Base-by-base conservation (phyloP, 2,888 invertebrate genomes). In the Oxystoma pomonae region DNA sequence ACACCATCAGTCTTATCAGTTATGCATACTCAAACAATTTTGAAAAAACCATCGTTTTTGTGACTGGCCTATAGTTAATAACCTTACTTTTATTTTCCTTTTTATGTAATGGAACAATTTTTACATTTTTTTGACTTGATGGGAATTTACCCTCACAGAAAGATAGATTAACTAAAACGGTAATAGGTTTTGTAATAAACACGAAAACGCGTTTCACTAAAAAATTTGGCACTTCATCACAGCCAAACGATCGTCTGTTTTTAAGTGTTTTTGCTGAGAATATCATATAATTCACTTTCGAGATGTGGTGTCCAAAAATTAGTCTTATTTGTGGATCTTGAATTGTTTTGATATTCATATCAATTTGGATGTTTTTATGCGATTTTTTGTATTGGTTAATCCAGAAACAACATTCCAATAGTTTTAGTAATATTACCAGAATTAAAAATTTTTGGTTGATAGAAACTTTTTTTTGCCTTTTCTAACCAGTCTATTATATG, bases 21-120 rank as follows among this genome's bases (percentile, higher is more conserved):
- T 50, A 50, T 50, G 50, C 50, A n/a, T 50, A 50, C 50, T 50
- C 50, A 50, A 50, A 50, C 50, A 50, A 50, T n/a, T 50, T 50
- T n/a, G 50, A 50, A n/a, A 50, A 50, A 50, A 50, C 50, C 50
- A 50, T 50, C 12, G 50, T 50, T 9, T 12, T n/a, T 50, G 50
- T 50, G n/a, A 50, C n/a, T 50, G 9, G 50, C n/a, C 50, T 9
- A n/a, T 50, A 50, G n/a, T 50, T 50, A 50, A 12, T 50, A 50
- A 50, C n/a, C 9, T 9, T 50, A 12, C 50, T 50, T n/a, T 50
- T 50, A 50, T n/a, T 50, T 12, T n/a, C 50, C n/a, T 50, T 50
- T 50, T n/a, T 50, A 50, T 50, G 50, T 50, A 50, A n/a, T 50
- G 50, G 50, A 50, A 50, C n/a, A 50, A 50, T 50, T n/a, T 50